Conservation (phyloP, 2,113 vertebrate genomes). For the Pterocles burchelli region DNA sequence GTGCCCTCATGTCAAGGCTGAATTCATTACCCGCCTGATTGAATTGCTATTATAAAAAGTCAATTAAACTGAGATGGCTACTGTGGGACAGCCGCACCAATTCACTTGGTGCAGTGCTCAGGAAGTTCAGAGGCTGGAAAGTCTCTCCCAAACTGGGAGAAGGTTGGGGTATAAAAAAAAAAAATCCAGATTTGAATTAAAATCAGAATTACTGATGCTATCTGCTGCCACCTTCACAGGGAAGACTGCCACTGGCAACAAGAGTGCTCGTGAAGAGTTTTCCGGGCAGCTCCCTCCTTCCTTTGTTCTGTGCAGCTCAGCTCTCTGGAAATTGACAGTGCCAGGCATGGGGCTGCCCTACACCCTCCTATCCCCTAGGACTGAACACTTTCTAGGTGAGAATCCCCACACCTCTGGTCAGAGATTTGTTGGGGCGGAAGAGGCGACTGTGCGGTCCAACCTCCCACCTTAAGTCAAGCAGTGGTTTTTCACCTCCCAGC, state of each 20-base stretch:
- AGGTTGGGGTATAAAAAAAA: not conserved
- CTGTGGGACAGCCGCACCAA: not conserved
- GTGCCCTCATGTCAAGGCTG: not conserved
- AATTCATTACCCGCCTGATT: not conserved
- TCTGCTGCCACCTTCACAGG: not conserved
- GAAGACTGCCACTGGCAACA: not conserved
- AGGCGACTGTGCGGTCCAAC: fast-evolving
- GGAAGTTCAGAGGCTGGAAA: not conserved
- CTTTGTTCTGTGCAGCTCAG: not conserved
- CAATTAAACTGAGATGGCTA: not conserved
- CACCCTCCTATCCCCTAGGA: not conserved
- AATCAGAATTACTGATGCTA: not conserved
- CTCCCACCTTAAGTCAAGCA: not conserved
- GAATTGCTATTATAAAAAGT: not conserved
- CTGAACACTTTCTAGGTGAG: not conserved
- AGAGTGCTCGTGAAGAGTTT: not conserved
- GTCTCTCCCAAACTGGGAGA: not conserved
- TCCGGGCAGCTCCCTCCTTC: not conserved
- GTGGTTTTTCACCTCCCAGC: not conserved
- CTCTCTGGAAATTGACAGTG: not conserved
- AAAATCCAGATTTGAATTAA: not conserved
- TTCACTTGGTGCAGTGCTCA: fast-evolving
- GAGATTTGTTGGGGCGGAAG: not conserved
- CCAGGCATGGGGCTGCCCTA: not conserved
- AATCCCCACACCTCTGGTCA: not conserved